These are phyloP conservation scores for Tympanuchus pallidicinctus DNA, from an alignment of 2,113 vertebrate genomes.

Conservation along the genomic window DNA sequence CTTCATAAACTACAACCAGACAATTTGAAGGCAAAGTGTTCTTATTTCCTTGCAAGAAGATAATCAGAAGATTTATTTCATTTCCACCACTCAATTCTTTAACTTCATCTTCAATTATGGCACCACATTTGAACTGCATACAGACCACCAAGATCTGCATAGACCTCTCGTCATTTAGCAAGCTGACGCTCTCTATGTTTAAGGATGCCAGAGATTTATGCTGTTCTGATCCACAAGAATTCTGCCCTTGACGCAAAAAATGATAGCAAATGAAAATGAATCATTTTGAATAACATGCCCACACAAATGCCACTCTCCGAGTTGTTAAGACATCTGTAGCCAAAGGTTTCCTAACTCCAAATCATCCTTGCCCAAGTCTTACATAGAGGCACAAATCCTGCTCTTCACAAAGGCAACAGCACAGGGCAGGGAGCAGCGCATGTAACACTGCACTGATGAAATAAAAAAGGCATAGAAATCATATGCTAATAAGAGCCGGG, in stretches of 20 bases:
- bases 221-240: slow-evolving; percentile 26
- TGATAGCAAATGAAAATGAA: slow-evolving; percentile 49
- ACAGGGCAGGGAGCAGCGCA: slow-evolving; percentile 34
- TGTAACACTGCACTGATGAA: slow-evolving; percentile 51
- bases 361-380: slow-evolving; percentile 12
- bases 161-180: background rate
- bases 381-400: slow-evolving; percentile 50
- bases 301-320: slow-evolving; percentile 51
- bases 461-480: slow-evolving; percentile 74
- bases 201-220: background rate
- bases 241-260: slow-evolving; percentile 18
- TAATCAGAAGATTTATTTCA: background rate
- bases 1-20: background rate
- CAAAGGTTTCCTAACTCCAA: slow-evolving; percentile 57
- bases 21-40: background rate
- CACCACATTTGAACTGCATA: background rate
- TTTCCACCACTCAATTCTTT: background rate
- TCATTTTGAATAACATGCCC: slow-evolving; percentile 41
- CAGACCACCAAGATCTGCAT: background rate
- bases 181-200: background rate
- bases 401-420: slow-evolving; percentile 8
- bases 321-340: slow-evolving; percentile 48
- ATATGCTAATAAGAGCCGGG: slow-evolving; percentile 73
- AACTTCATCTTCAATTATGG: background rate
- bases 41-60: background rate